Evolutionary conservation across 2,113 vertebrate genomes (phyloP), one percentile per base, ranked within the genome.

Genomic region (Zeus faber): DNA sequence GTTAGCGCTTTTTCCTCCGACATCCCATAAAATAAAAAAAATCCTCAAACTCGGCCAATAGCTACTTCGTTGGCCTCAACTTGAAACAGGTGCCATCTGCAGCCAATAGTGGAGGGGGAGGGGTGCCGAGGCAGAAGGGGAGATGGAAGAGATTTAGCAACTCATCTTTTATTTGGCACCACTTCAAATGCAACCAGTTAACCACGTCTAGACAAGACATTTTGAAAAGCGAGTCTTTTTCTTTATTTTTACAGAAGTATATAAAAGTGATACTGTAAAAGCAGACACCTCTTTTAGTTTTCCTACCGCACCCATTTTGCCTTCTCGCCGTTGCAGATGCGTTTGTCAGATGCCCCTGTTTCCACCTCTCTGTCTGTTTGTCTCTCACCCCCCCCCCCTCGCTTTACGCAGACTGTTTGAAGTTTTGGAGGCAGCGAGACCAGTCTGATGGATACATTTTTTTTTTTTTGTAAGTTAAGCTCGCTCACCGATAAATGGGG

Each of bases 111-210:
- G 33, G 33, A 40, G 20, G 51, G 45, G 27, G 33, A 43, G 56
- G 72, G 46, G 46, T 67, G 60, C 67, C 67, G 67, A 31, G 55
- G 67, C n/a, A n/a, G n/a, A n/a, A 79, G 76, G 80, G 77, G 56
- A 75, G 77, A 74, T 56, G 64, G 67, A 59, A 18, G 54, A 61
- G 41, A 61, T 79, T 78, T 70, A 82, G 77, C 74, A 65, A 70
- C 70, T 76, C 76, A 73, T 80, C 77, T 75, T 76, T 81, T 79
- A 74, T 82, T 82, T 82, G 83, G 76, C 81, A 80, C 67, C 59
- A 60, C 75, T 79, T 85, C 79, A 82, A 77, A 77, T 75, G 68
- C 27, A 54, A 60, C 72, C 72, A 72, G 62, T 83, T 81, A 82
- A 83, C 79, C 76, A 64, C 49, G 70, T 82, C 83, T 83, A 83